Percentiles rank a stretch among this genome's conserved stretches.
phyloP scores from a whole-genome alignment of 2,797 vertebrate species.

The Siniperca obscura region DNA sequence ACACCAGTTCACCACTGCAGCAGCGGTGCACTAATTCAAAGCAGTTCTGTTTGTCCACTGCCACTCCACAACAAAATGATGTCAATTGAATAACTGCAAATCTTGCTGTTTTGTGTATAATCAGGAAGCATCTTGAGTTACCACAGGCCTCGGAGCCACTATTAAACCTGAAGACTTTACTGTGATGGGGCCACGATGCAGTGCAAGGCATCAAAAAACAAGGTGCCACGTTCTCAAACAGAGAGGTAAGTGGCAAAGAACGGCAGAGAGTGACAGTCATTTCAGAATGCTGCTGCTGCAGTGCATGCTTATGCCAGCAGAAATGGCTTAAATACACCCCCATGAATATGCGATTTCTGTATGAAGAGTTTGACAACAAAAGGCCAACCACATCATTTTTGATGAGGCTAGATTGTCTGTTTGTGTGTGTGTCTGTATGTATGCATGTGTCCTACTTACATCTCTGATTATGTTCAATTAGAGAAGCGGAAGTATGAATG shows the following conservation, averaged over 20 bases:
- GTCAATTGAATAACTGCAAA: slow-evolving; percentile 76
- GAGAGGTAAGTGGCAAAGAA: slow-evolving; percentile 77
- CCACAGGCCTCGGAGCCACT: slow-evolving; percentile 75
- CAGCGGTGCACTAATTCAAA: slow-evolving; percentile 77
- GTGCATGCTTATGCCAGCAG: slow-evolving; percentile 87
- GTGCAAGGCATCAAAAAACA: slow-evolving; percentile 72
- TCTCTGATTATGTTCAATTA: slow-evolving; percentile 67
- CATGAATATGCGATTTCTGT: slow-evolving; percentile 84
- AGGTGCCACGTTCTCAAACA: slow-evolving; percentile 68
- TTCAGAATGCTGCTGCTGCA: slow-evolving; percentile 64
- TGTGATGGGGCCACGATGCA: slow-evolving; percentile 41
- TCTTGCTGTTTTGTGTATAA: slow-evolving; percentile 74
- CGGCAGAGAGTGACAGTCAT: slow-evolving; percentile 69
- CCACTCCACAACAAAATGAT: slow-evolving; percentile 65
- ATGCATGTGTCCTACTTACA: slow-evolving; percentile 67
- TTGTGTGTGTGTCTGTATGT: slow-evolving; percentile 37
- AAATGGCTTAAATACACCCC: slow-evolving; percentile 84
- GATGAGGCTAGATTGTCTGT: slow-evolving; percentile 75
- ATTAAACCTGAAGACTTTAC: slow-evolving; percentile 71
- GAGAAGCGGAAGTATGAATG: slow-evolving; percentile 55
- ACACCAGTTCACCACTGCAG: slow-evolving; percentile 40
- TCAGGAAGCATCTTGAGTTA: slow-evolving; percentile 56
- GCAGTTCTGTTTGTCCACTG: slow-evolving; percentile 73
- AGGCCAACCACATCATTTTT: slow-evolving; percentile 75
- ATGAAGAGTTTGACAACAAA: slow-evolving; percentile 86